Conservation (phyloP, 2,113 vertebrate species). For the Ceuthmochares aereus region DNA sequence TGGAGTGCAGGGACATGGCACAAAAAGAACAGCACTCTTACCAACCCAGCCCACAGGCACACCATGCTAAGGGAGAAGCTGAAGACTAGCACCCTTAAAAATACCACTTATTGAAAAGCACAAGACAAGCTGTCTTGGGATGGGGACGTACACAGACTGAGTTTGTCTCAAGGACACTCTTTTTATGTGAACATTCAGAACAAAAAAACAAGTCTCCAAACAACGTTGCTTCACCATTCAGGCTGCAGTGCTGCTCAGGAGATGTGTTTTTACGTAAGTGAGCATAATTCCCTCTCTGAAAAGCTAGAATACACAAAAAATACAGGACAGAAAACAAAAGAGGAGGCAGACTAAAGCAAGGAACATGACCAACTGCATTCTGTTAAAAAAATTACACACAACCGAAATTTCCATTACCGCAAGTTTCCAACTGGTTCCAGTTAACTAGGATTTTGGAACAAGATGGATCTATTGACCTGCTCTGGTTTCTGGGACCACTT, state of each 20-base stretch:
- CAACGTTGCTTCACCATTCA: background rate
- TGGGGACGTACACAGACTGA: background rate
- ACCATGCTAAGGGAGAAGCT: background rate
- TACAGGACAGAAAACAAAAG: background rate
- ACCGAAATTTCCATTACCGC: slow-evolving; percentile 10
- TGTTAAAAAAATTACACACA: slow-evolving; percentile 27
- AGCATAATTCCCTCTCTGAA: background rate
- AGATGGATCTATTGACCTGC: background rate
- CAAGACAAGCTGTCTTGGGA: background rate
- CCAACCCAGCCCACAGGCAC: background rate
- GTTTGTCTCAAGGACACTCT: background rate
- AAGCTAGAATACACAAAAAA: background rate
- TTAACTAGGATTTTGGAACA: slow-evolving; percentile 48
- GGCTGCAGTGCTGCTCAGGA: background rate
- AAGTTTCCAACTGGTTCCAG: slow-evolving; percentile 49
- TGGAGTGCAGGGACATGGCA: background rate
- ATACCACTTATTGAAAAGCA: background rate
- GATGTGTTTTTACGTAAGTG: background rate
- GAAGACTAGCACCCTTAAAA: background rate
- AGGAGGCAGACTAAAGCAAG: background rate
- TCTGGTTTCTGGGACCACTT: slow-evolving; percentile 56
- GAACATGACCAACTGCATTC: background rate
- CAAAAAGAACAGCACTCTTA: background rate
- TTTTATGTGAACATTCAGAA: background rate
- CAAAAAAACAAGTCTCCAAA: background rate